phyloP scores from a whole-genome alignment of 2,113 vertebrate genomes.

The Eptesicus fuscus region DNA sequence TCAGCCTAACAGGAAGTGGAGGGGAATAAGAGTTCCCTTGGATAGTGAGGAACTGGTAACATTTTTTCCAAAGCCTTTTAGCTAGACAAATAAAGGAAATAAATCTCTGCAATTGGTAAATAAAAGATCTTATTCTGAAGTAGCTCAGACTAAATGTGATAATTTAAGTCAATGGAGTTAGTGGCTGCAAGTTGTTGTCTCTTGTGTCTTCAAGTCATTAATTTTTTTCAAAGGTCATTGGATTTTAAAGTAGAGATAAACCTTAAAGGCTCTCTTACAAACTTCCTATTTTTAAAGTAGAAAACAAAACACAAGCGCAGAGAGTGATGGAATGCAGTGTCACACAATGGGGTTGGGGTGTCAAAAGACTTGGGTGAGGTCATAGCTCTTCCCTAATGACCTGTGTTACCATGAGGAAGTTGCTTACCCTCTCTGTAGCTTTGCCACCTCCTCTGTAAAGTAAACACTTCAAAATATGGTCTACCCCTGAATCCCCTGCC shows the following conservation, averaged over 20 bases:
- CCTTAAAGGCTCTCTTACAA: not conserved
- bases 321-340: not conserved
- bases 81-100: constrained; percentile 25
- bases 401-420: not conserved
- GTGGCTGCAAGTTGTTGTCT: not conserved
- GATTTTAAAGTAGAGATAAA: constrained; percentile 31
- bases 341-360: accelerated
- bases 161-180: constrained; percentile 38
- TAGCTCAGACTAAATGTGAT: not conserved
- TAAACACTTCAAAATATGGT: not conserved
- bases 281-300: not conserved
- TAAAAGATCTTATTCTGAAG: constrained; percentile 15
- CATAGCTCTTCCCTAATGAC: not conserved
- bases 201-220: not conserved
- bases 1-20: not conserved
- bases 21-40: not conserved
- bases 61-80: constrained; percentile 15
- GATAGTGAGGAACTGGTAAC: not conserved
- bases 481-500: not conserved
- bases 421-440: not conserved
- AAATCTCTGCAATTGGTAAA: constrained; percentile 25
- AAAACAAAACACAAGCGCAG: not conserved
- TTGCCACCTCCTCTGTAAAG: not conserved
- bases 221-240: constrained; percentile 30
- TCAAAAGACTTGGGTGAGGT: not conserved